Evolutionary conservation across 2,797 vertebrate species (phyloP).

Genomic region (Argyrosomus regius): DNA sequence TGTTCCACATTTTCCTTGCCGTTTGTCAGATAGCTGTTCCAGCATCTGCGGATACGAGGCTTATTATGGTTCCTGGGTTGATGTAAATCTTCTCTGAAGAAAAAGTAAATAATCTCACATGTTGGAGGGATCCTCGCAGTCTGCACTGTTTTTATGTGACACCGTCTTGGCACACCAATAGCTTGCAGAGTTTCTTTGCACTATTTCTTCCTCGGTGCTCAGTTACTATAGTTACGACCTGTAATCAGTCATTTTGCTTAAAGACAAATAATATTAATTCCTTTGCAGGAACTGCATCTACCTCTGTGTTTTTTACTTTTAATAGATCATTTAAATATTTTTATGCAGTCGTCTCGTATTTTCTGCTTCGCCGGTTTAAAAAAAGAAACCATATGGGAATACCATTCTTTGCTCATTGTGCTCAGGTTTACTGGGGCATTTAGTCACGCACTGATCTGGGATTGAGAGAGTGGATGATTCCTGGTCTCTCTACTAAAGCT

Average conservation of each 20-base stretch:
- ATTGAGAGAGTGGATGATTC: slow-evolving; percentile 68
- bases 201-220: slow-evolving; percentile 14
- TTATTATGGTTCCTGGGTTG: slow-evolving; percentile 54
- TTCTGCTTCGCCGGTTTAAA: slow-evolving; percentile 49
- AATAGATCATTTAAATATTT: slow-evolving; percentile 37
- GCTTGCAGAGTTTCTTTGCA: slow-evolving; percentile 26
- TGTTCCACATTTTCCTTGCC: slow-evolving; percentile 48
- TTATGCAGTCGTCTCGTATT: slow-evolving; percentile 41
- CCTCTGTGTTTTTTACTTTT: slow-evolving; percentile 25
- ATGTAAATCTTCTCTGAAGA: slow-evolving; percentile 69
- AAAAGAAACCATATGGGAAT: slow-evolving; percentile 45
- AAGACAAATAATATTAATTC: slow-evolving; percentile 35
- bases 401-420: slow-evolving; percentile 52
- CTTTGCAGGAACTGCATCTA: slow-evolving; percentile 4
- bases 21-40: slow-evolving; percentile 51
- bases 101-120: slow-evolving; percentile 67
- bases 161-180: slow-evolving; percentile 29
- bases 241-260: slow-evolving; percentile 43
- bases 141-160: slow-evolving; percentile 51
- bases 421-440: slow-evolving; percentile 62
- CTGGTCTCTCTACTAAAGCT: slow-evolving; percentile 50
- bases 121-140: slow-evolving; percentile 58
- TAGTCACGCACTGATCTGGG: slow-evolving; percentile 69
- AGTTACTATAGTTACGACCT: slow-evolving; percentile 56
- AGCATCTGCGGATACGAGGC: slow-evolving; percentile 31